phyloP scores from a whole-genome alignment of 2,888 invertebrate species.

The Drosophila neonasuta region DNA sequence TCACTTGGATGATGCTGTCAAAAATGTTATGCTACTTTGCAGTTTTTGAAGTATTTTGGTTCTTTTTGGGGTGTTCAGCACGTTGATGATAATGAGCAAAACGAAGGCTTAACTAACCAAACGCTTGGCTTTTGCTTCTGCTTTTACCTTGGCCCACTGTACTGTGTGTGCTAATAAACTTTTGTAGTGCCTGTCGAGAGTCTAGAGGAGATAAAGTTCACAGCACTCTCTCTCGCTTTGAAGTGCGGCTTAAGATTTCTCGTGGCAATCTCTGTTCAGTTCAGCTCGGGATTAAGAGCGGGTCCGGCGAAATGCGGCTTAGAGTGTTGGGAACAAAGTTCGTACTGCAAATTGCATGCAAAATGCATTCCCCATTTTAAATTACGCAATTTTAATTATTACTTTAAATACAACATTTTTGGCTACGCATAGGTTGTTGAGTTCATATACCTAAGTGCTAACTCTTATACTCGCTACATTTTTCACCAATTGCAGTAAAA shows the following conservation, averaged over 20 bases:
- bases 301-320: neutral
- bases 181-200: conserved; percentile 28
- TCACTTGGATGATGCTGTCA: conserved; percentile 43
- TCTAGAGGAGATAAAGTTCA: conserved; percentile 40
- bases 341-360: neutral
- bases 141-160: conserved; percentile 2
- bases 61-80: conserved; percentile 4
- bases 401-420: neutral
- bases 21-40: conserved; percentile 41
- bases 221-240: conserved; percentile 1
- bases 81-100: conserved; percentile 43
- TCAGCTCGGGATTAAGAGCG: conserved; percentile 25
- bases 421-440: neutral
- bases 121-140: neutral
- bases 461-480: neutral
- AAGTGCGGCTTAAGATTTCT: conserved; percentile 51
- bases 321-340: neutral
- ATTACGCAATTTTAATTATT: neutral
- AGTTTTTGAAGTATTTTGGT: conserved; percentile 35
- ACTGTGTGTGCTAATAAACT: conserved; percentile 47
- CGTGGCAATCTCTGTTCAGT: conserved; percentile 33
- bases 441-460: neutral
- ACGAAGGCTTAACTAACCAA: neutral
- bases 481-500: neutral
- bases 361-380: neutral